phyloP scores from a whole-genome alignment of 2,888 invertebrate species.

The Lithophane leautieri region DNA sequence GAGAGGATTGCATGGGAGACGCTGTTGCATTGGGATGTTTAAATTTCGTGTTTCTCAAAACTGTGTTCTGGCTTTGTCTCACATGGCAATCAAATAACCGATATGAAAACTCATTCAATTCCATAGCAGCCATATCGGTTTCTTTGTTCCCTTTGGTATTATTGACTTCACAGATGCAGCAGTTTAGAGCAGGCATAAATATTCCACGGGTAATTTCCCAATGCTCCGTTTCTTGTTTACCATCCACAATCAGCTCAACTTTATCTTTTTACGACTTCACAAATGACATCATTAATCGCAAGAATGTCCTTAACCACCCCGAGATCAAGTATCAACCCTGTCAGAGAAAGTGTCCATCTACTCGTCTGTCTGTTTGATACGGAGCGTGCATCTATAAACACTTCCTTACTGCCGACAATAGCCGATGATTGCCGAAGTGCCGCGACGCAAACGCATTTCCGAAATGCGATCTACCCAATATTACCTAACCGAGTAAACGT shows the following conservation, averaged over 20 bases:
- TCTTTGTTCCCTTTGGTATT: too few relatives aligned
- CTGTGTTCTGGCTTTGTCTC: neutral
- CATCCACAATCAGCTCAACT: neutral
- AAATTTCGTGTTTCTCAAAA: too few relatives aligned
- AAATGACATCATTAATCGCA: too few relatives aligned
- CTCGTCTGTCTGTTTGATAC: conserved; percentile 47
- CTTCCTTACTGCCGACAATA: conserved; percentile 62
- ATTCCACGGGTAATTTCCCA: neutral
- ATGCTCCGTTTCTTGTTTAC: neutral
- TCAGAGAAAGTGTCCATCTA: conserved; percentile 59
- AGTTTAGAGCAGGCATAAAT: neutral
- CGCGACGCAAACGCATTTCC: conserved; percentile 54
- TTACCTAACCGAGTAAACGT: conserved; percentile 52
- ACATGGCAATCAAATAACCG: neutral
- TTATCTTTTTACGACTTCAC: neutral
- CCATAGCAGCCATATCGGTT: neutral
- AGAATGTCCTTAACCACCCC: neutral
- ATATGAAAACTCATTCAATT: neutral
- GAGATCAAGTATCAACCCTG: conserved; percentile 51
- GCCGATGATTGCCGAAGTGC: conserved; percentile 43
- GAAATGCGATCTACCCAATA: conserved; percentile 49
- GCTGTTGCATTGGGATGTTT: too few relatives aligned
- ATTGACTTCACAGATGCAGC: neutral
- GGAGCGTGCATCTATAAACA: conserved; percentile 63
- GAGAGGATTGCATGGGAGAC: neutral